Percentiles rank a stretch among this genome's conserved stretches.
Conservation (phyloP, 2,797 vertebrate genomes). For the Falco naumanni region DNA sequence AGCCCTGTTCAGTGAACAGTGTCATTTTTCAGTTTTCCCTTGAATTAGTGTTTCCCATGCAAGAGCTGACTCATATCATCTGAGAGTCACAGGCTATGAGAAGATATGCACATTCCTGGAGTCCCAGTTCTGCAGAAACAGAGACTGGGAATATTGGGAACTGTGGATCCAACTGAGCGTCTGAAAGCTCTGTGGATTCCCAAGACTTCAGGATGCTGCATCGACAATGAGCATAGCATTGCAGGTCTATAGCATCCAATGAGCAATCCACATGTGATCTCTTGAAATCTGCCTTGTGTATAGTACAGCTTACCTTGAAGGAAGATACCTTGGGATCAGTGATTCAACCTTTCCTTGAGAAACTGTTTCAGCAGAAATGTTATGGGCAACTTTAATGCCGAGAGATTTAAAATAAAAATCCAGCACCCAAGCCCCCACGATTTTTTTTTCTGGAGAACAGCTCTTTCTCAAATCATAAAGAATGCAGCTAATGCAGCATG, state of each 20-base stretch:
- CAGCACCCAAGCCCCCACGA: not conserved
- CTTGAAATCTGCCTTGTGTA: not conserved
- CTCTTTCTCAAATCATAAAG: not conserved
- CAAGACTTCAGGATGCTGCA: not conserved
- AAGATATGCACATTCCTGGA: not conserved
- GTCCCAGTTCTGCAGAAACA: not conserved
- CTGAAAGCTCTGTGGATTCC: not conserved
- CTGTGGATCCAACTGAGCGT: not conserved
- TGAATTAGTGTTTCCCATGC: not conserved
- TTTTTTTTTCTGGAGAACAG: not conserved
- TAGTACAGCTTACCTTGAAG: not conserved
- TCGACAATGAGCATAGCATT: not conserved
- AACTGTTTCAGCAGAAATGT: not conserved
- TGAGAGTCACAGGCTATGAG: not conserved
- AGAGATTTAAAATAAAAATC: not conserved
- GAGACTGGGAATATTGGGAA: not conserved
- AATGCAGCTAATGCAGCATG: not conserved
- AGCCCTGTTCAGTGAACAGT: not conserved
- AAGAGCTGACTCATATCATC: not conserved
- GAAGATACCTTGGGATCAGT: not conserved
- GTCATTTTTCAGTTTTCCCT: not conserved
- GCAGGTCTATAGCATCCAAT: not conserved
- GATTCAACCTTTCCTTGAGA: not conserved
- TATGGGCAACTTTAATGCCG: not conserved
- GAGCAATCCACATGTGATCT: rapidly evolving